phyloP scores from a whole-genome alignment of 37 sponge, comb jelly and placozoan genomes.

The Lycopodina hypogea region DNA sequence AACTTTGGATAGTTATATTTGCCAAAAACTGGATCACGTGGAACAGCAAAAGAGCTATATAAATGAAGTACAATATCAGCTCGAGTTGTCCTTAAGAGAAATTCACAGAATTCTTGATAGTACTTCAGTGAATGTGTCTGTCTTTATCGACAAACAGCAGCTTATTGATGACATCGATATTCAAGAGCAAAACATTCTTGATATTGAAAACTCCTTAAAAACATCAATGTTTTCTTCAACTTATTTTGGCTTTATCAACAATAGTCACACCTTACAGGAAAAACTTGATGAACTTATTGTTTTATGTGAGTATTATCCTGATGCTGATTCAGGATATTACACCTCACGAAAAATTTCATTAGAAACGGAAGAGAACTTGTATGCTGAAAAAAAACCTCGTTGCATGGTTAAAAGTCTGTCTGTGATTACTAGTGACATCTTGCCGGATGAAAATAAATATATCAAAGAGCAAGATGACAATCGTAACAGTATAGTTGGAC shows the following conservation, averaged over 20 bases:
- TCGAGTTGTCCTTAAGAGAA: neutral
- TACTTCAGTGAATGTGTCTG: neutral
- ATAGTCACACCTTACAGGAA: neutral
- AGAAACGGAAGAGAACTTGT: constrained; percentile 17
- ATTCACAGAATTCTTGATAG: neutral
- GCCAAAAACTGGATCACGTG: neutral
- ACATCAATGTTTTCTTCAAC: constrained; percentile 25
- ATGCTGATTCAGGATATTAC: constrained; percentile 52
- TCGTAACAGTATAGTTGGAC: too few relatives aligned
- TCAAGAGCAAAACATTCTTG: constrained; percentile 17
- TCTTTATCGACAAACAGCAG: constrained; percentile 2
- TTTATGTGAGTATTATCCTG: constrained; percentile 41
- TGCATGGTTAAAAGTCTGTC: neutral
- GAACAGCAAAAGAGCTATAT: neutral
- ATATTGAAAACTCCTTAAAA: neutral
- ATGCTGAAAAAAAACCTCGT: neutral
- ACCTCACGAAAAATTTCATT: constrained; percentile 17
- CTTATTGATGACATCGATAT: neutral
- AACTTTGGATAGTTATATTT: constrained; percentile 3
- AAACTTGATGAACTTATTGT: constrained; percentile 2
- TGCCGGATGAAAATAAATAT: too few relatives aligned
- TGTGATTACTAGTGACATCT: too few relatives aligned
- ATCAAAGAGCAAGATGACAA: too few relatives aligned
- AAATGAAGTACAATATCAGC: neutral
- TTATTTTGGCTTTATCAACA: constrained; percentile 26